phyloP scores from a whole-genome alignment of 2,797 vertebrate species.

The Pristis pectinata region DNA sequence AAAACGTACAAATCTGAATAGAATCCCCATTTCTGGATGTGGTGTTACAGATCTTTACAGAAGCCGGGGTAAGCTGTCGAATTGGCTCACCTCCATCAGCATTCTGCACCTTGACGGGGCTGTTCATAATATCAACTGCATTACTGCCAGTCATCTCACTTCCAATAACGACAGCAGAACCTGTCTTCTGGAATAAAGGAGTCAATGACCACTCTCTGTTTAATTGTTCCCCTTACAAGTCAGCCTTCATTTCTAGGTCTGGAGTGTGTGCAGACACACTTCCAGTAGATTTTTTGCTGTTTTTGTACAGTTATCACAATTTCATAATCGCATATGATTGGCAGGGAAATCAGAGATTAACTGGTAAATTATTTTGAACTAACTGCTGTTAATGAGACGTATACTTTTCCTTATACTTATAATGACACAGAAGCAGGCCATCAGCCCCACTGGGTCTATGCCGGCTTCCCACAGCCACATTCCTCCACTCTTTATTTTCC shows the following conservation, averaged over 20 bases:
- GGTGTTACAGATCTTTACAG: neutral
- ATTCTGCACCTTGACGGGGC: neutral
- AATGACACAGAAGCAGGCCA: too few species aligned
- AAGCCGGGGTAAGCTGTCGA: neutral
- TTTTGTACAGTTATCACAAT: neutral
- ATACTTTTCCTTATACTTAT: too few species aligned
- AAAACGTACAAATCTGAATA: too few species aligned
- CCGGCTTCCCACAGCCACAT: too few species aligned
- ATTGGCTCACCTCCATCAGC: neutral
- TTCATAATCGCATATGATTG: neutral
- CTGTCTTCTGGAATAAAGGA: neutral
- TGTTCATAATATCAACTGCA: neutral
- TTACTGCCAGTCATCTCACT: neutral
- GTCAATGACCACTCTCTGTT: neutral
- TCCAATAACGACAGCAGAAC: neutral
- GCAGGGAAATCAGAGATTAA: neutral
- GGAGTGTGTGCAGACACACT: neutral
- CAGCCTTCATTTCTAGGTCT: neutral
- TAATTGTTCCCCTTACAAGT: neutral
- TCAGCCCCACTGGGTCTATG: too few species aligned
- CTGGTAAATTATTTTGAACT: neutral
- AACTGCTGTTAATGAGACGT: neutral
- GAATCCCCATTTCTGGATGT: neutral
- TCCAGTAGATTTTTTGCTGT: neutral
- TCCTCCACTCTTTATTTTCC: too few species aligned